phyloP scores from a whole-genome alignment of 1,140 invertebrate species.

The Scylla paramamosain region DNA sequence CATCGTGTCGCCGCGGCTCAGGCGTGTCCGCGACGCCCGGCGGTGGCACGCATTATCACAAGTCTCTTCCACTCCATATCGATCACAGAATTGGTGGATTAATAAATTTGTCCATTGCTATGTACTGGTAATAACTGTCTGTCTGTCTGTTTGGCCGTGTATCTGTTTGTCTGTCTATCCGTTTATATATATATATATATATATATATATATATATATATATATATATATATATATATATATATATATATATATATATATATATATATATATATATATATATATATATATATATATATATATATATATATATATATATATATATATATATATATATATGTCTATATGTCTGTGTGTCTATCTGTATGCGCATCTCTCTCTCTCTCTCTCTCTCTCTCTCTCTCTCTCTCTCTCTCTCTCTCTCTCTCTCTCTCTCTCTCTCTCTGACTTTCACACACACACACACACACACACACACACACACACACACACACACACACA shows the following conservation, averaged over 20 bases:
- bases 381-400: no score
- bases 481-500: constrained; percentile 30
- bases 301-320: constrained; percentile 9
- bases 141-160: not conserved
- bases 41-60: no score
- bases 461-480: constrained; percentile 17
- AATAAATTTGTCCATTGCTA: not conserved
- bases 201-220: no score
- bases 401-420: no score
- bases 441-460: not conserved
- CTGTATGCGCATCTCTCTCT: no score
- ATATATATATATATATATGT: constrained; percentile 24
- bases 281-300: not conserved
- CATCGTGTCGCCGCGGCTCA: no score
- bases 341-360: constrained; percentile 8
- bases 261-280: not conserved
- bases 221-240: no score
- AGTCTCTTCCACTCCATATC: not conserved
- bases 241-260: no score
- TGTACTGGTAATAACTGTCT: not conserved
- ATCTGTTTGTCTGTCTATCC: not conserved
- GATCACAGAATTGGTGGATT: not conserved
- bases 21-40: no score
- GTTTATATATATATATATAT: no score
- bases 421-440: no score